Evolutionary conservation across 2,888 invertebrate species (phyloP).

Genomic region (Colostygia pectinataria): DNA sequence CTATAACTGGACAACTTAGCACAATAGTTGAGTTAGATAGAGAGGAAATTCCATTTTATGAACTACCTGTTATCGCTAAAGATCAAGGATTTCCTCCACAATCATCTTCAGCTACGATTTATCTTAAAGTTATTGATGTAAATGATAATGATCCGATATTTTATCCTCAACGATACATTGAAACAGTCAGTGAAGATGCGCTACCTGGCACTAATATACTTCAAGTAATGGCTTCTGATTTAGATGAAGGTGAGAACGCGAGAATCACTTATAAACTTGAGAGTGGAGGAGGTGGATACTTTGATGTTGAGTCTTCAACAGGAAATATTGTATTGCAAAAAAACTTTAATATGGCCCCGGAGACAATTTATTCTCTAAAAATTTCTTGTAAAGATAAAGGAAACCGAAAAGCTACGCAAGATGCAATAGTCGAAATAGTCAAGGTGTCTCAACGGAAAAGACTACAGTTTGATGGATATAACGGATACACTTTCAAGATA

Average conservation of each 20-base stretch:
- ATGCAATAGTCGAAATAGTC: slow-evolving; percentile 91
- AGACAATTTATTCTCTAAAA: slow-evolving; percentile 87
- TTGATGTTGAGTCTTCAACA: slow-evolving; percentile 89
- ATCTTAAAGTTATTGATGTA: slow-evolving; percentile 90
- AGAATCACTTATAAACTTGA: slow-evolving; percentile 90
- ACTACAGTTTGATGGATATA: slow-evolving; percentile 89
- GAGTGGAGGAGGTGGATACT: slow-evolving; percentile 90
- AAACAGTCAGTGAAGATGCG: slow-evolving; percentile 87
- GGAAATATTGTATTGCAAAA: slow-evolving; percentile 89
- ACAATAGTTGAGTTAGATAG: slow-evolving; percentile 91
- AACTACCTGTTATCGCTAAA: slow-evolving; percentile 92
- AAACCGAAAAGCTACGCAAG: slow-evolving; percentile 86
- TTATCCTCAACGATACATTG: slow-evolving; percentile 94
- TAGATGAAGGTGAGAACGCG: slow-evolving; percentile 95
- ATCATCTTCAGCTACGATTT: slow-evolving; percentile 94
- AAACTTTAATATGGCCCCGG: slow-evolving; percentile 85
- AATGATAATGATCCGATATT: slow-evolving; percentile 97
- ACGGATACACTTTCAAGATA: slow-evolving; percentile 92
- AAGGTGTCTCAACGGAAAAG: slow-evolving; percentile 87
- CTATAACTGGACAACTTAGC: slow-evolving; percentile 92
- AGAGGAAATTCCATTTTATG: slow-evolving; percentile 89
- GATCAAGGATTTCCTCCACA: slow-evolving; percentile 96
- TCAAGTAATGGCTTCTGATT: slow-evolving; percentile 91
- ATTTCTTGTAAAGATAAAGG: slow-evolving; percentile 93
- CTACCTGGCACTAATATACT: slow-evolving; percentile 85